These are phyloP conservation scores for Branchipolynoe longqiensis DNA, from an alignment of 2,888 invertebrate species.

Conservation along the genomic window DNA sequence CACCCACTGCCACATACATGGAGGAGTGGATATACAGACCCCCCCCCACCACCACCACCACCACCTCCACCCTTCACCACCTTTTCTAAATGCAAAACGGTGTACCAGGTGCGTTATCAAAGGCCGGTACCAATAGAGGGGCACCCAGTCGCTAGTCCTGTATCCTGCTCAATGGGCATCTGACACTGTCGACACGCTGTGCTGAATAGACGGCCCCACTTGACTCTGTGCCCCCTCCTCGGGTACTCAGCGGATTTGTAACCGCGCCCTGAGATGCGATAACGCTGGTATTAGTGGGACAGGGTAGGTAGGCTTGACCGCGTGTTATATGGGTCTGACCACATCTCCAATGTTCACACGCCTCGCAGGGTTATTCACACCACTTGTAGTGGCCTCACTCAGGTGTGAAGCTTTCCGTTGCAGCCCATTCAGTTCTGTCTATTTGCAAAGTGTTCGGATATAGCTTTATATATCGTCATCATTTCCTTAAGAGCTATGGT, in stretches of 20 bases:
- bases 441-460: too few species aligned
- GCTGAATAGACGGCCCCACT: conserved; percentile 32
- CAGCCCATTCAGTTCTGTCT: too few species aligned
- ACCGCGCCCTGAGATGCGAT: conserved; percentile 7
- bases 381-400: background rate
- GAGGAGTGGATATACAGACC: too few species aligned
- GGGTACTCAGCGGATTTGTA: conserved; percentile 43
- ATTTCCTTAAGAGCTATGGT: too few species aligned
- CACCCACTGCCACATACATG: background rate
- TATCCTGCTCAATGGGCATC: background rate
- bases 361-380: conserved; percentile 5
- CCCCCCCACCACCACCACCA: too few species aligned
- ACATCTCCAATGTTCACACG: conserved; percentile 37
- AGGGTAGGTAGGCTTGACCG: conserved; percentile 36
- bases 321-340: background rate
- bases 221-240: conserved; percentile 38
- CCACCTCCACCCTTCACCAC: too few species aligned
- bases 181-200: conserved; percentile 21
- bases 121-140: background rate
- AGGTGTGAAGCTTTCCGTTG: too few species aligned
- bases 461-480: too few species aligned
- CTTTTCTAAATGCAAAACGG: background rate
- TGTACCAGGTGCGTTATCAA: background rate
- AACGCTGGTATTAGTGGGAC: too few species aligned
- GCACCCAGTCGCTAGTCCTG: background rate